A percentile compares a stretch with the other conserved stretches of the same genome.
Conservation (phyloP, 2,113 vertebrate genomes). For the Cervus canadensis region DNA sequence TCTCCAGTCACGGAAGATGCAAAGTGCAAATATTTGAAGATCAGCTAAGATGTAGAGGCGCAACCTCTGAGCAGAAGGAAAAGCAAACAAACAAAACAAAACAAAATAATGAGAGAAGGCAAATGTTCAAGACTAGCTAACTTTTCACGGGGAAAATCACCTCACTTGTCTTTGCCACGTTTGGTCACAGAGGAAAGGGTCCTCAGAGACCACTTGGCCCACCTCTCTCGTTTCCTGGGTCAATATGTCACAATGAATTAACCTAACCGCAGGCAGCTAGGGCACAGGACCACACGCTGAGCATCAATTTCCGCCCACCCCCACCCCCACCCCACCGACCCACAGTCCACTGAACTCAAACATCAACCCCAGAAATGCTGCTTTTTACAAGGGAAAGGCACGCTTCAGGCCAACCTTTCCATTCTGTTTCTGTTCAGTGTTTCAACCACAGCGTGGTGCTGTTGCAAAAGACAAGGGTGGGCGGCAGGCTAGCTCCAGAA, state of each 20-base stretch:
- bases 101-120: background rate
- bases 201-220: background rate
- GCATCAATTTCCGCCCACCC: background rate
- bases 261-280: background rate
- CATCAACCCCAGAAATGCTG: background rate
- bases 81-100: background rate
- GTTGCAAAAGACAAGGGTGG: constrained; percentile 81
- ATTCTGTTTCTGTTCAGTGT: constrained; percentile 58
- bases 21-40: background rate
- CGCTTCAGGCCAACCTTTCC: background rate
- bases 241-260: constrained; percentile 16
- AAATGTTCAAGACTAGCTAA: background rate
- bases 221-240: constrained; percentile 31
- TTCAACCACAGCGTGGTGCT: constrained; percentile 84
- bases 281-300: background rate
- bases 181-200: background rate
- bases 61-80: background rate
- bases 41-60: background rate
- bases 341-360: background rate
- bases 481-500: background rate
- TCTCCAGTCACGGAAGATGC: background rate
- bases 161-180: background rate
- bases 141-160: background rate
- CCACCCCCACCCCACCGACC: background rate
- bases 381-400: background rate